Base-by-base conservation (phyloP, 2,888 invertebrate species). In the Hofmannophila pseudospretella region DNA sequence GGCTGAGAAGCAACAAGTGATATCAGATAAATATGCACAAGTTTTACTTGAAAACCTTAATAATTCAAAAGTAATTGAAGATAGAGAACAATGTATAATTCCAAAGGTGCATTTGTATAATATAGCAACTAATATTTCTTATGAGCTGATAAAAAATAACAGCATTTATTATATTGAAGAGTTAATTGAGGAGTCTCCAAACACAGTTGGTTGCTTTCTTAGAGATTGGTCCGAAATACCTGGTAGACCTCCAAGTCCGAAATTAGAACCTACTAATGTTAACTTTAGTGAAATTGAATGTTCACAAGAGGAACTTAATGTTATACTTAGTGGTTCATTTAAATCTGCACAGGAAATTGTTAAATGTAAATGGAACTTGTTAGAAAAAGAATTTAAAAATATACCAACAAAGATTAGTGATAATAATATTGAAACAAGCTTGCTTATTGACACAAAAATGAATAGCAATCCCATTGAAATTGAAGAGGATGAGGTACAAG, bases 181-280 rank as follows among this genome's bases (percentile, higher is more conserved):
- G 38, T 63, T 90, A 29, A 53, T 92, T 29, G 74, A 87, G 41
- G 75, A 74, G 32, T 69, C 73, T 22, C 51, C 34, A 29, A 56
- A 61, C 29, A 74, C 68, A 47, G 66, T 75, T 23, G 88, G 90
- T 12, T 69, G 71, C 58, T 70, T 91, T 36, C 61, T 93, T n/a
- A 89, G 81, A 67, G 81, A 90, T 54, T 92, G 91, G 90, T 64
- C 74, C 13, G 56, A 75, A 31, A 92, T 93, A 52, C 90, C 90
- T 3, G 92, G 92, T 0, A 77, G 93, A 39, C 91, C 91, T 32
- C 50, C 58, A 7, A 89, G 90, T 35, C 92, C 92, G 1, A 47
- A 54, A 19, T 44, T 42, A 39, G 44, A 66, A 31, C 27, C 40
- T 30, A 42, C 34, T 14, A 47, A 43, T 32, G 59, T 73, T 45